phyloP scores from a whole-genome alignment of 2,888 invertebrate species.

The Hypomecis punctinalis region DNA sequence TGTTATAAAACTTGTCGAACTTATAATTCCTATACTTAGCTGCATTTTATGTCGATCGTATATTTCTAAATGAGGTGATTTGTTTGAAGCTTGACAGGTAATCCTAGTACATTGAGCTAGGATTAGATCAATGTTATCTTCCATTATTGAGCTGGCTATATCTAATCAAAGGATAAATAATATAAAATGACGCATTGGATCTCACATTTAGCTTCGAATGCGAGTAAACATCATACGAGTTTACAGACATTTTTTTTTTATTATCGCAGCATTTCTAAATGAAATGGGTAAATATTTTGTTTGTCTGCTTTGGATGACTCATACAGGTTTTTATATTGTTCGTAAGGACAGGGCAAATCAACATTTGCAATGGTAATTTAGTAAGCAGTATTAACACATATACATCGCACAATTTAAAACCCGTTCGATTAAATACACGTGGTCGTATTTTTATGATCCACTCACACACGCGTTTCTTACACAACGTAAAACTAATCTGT shows the following conservation, averaged over 20 bases:
- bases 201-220: slow-evolving; percentile 18
- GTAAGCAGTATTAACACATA: too few species aligned
- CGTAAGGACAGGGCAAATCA: too few species aligned
- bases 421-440: too few species aligned
- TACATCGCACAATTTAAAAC: too few species aligned
- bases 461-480: too few species aligned
- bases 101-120: slow-evolving; percentile 20
- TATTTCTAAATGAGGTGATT: slow-evolving; percentile 10
- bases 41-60: neutral
- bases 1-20: too few species aligned
- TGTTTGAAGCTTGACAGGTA: slow-evolving; percentile 10
- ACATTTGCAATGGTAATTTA: too few species aligned
- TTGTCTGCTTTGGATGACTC: slow-evolving; percentile 30
- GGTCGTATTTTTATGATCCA: too few species aligned
- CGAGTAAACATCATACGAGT: slow-evolving; percentile 12
- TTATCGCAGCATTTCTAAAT: slow-evolving; percentile 23
- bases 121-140: slow-evolving; percentile 20
- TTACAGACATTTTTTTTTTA: slow-evolving; percentile 14
- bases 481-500: too few species aligned
- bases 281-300: slow-evolving; percentile 9
- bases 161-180: slow-evolving; percentile 34
- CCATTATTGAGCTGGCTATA: slow-evolving; percentile 26
- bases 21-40: too few species aligned
- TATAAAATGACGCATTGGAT: slow-evolving; percentile 30
- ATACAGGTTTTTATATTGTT: too few species aligned